Evolutionary conservation across 2,113 vertebrate species (phyloP), one percentile per base, ranked within the genome.

Genomic region (Triplophysa dalaica): DNA sequence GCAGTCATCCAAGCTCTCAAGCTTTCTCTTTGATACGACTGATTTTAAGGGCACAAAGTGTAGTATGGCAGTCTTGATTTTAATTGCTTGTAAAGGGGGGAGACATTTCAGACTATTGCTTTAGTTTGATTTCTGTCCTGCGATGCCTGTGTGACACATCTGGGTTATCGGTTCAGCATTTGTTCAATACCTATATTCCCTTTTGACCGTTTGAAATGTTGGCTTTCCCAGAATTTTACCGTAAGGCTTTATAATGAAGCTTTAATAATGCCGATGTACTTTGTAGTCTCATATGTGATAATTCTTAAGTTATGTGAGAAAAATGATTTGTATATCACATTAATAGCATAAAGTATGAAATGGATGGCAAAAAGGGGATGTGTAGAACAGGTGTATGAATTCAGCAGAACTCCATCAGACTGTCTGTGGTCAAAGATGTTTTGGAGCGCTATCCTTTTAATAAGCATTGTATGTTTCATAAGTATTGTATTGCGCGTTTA

Each of bases 51-150:
- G 24, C 22, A 26, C 43, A 29, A 52, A 22, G 45, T 72, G 68
- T 19, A 54, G 24, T 21, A 21, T 38, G 33, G 58, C 43, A 72
- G 48, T 58, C 43, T 33, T 26, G 60, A 48, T 70, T 72, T 43
- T 74, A 80, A 80, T 80, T 74, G 69, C 69, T 65, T 24, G 48
- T 72, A 74, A 72, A 80, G 22, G 26, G 26, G 48, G 45, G 12
- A 56, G 26, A 54, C 48, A 9, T 52, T 52, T 80, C 78, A 73
- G 68, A 38, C 61, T 64, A 58, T 63, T 64, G 58, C 78, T 72
- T 72, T 72, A 50, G 19, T 14, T 4, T 56, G 64, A 60, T 41
- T 58, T 26, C 26, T 52, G 68, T 26, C 41, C 38, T 62, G 58
- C 26, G 64, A 29, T 3, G 60, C 2, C n/a, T 58, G 29, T n/a